Evolutionary conservation across 2,888 invertebrate species (phyloP).

Genomic region (Panopea generosa): DNA sequence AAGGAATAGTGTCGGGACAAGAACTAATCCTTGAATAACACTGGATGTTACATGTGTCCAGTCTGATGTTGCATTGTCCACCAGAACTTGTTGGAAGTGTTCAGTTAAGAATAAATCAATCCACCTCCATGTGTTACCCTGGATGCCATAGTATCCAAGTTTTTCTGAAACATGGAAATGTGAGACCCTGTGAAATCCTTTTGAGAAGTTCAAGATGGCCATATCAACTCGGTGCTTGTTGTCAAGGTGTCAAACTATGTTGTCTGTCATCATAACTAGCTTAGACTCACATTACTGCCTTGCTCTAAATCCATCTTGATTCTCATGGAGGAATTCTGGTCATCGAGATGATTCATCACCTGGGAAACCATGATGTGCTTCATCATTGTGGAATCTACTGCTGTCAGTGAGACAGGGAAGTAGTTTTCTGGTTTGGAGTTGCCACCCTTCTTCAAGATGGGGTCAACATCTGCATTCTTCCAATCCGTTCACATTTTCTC

Average conservation of each 20-base stretch:
- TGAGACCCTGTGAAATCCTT: conserved; percentile 8
- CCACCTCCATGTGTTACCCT: conserved; percentile 8
- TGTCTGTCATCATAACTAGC: not conserved
- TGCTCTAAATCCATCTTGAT: not conserved
- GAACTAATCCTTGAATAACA: conserved; percentile 10
- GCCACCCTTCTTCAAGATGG: not conserved
- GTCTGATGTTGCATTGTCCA: too few species aligned
- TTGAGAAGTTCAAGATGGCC: not conserved
- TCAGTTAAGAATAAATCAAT: conserved; percentile 5
- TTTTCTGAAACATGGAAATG: conserved; percentile 12
- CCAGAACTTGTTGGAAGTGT: conserved; percentile 20
- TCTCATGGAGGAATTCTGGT: not conserved
- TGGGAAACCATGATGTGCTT: not conserved
- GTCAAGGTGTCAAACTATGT: not conserved
- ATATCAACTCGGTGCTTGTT: not conserved
- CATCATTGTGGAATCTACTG: not conserved
- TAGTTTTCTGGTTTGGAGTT: too few species aligned
- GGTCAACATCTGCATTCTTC: not conserved
- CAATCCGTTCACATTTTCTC: too few species aligned
- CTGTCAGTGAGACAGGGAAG: too few species aligned
- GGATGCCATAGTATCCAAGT: conserved; percentile 15
- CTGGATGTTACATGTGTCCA: conserved; percentile 10
- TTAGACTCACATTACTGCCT: not conserved
- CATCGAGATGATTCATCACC: not conserved
- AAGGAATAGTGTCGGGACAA: conserved; percentile 17